Evolutionary conservation across 2,888 invertebrate genomes (phyloP).

Genomic region (Teleogryllus oceanicus): DNA sequence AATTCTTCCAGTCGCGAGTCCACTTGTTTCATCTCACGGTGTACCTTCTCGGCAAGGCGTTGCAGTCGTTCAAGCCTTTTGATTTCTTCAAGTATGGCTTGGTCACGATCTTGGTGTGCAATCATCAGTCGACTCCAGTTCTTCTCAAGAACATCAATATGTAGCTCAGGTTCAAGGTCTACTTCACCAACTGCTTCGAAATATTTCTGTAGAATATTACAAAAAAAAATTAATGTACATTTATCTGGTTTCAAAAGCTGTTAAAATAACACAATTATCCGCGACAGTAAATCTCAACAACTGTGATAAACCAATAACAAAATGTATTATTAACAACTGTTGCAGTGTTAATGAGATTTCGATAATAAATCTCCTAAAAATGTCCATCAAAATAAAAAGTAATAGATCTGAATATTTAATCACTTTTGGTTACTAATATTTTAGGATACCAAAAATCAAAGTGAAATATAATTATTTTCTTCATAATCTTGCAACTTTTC

Average conservation of each 20-base stretch:
- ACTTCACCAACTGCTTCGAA: conserved; percentile 84
- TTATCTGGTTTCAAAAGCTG: not conserved
- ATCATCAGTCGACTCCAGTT: conserved; percentile 84
- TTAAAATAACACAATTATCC: not conserved
- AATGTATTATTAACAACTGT: not conserved
- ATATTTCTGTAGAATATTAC: conserved; percentile 60
- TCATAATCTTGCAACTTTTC: no score
- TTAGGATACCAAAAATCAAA: no score
- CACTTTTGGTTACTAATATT: no score
- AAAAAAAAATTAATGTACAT: not conserved
- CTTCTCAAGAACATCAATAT: conserved; percentile 81
- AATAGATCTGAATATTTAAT: no score
- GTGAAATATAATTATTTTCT: no score
- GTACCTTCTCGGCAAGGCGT: conserved; percentile 86
- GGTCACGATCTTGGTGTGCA: conserved; percentile 86
- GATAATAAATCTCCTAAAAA: no score
- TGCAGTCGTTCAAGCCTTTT: conserved; percentile 84
- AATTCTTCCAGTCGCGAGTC: conserved; percentile 82
- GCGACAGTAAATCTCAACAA: no score
- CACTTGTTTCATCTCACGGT: conserved; percentile 82
- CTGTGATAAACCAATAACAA: not conserved
- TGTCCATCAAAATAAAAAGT: no score
- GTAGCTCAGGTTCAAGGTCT: conserved; percentile 81
- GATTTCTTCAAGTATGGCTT: conserved; percentile 86
- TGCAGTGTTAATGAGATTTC: not conserved